A percentile compares a stretch with the other conserved stretches of the same genome.
Conservation (phyloP, 2,797 vertebrate genomes). For the Muraenolepis orangiensis region DNA sequence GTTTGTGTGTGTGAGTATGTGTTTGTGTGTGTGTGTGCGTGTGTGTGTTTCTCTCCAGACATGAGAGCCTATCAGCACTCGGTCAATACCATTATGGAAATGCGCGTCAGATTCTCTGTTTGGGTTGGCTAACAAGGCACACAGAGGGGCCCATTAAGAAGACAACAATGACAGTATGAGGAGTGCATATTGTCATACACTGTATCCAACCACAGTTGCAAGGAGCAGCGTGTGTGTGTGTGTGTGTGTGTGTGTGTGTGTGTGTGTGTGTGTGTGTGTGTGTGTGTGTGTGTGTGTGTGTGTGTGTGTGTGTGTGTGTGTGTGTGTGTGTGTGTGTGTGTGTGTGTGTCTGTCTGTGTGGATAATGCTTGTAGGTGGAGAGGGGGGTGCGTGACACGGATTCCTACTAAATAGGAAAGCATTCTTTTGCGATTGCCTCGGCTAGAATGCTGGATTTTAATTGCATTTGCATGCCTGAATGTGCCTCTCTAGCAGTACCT, state of each 20-base stretch:
- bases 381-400: neutral
- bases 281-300: neutral
- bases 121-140: constrained; percentile 60
- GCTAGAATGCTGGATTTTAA: neutral
- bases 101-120: constrained; percentile 51
- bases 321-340: too few relatives aligned
- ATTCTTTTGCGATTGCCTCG: neutral
- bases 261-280: neutral
- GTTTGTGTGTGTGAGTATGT: constrained; percentile 7
- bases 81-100: constrained; percentile 72
- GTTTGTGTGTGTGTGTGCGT: constrained; percentile 3
- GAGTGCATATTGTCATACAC: constrained; percentile 55
- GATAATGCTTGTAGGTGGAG: too few relatives aligned
- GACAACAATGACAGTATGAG: constrained; percentile 60
- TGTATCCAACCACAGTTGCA: neutral
- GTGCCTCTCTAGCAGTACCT: neutral
- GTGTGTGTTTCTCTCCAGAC: constrained; percentile 24
- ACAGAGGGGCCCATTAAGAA: constrained; percentile 54
- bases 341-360: too few relatives aligned
- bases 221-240: neutral
- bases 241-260: too few relatives aligned
- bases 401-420: neutral
- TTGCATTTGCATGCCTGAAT: neutral
- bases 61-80: constrained; percentile 35
- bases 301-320: too few relatives aligned